Evolutionary conservation across 2,113 vertebrate genomes (phyloP).

Genomic region (Pelvicachromis taeniatus): DNA sequence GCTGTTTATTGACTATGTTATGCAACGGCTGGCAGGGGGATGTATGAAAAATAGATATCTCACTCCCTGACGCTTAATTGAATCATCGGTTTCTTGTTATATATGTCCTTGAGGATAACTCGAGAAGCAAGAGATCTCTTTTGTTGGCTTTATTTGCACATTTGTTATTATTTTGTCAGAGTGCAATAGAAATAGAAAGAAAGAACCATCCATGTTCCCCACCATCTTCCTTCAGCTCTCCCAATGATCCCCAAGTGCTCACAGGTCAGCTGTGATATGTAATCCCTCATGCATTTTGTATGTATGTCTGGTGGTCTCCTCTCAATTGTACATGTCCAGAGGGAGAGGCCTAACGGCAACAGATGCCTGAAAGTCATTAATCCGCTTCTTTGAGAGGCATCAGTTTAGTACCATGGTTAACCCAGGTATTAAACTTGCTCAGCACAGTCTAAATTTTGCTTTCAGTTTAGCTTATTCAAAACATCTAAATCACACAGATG

Average conservation of each 20-base stretch:
- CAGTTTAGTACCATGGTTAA: neutral
- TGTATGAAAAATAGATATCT: neutral
- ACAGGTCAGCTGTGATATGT: neutral
- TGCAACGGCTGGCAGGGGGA: neutral
- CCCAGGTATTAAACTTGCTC: neutral
- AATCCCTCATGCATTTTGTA: neutral
- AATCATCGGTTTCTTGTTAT: neutral
- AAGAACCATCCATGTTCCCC: neutral
- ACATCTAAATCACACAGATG: neutral
- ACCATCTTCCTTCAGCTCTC: neutral
- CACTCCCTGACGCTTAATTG: slow-evolving; percentile 8
- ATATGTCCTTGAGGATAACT: neutral
- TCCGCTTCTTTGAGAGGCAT: neutral
- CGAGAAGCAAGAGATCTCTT: neutral
- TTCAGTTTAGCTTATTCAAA: neutral
- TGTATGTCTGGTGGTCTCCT: neutral
- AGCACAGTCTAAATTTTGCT: neutral
- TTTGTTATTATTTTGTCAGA: neutral
- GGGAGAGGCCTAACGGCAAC: neutral
- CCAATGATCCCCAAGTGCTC: neutral
- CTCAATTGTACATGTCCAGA: neutral
- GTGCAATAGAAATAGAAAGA: neutral
- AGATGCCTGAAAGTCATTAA: neutral
- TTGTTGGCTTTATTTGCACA: neutral
- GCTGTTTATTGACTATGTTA: neutral